A percentile compares a stretch with the other conserved stretches of the same genome.
These are phyloP conservation scores for Drosophila watanabei DNA, from an alignment of 1,140 invertebrate species.

Conservation along the genomic window DNA sequence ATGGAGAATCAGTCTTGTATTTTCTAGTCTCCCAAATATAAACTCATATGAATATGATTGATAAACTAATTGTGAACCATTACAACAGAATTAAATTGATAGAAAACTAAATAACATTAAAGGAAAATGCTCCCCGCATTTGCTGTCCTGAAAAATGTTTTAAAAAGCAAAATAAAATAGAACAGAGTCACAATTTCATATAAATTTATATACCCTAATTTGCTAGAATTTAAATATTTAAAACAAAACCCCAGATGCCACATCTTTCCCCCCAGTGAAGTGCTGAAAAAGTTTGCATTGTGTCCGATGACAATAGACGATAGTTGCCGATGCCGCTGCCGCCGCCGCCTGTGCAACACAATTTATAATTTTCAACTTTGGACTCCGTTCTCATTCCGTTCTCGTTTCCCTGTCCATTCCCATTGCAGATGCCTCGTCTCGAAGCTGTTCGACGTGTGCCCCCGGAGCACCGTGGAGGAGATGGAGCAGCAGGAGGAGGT, in stretches of 20 bases:
- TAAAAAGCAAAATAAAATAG: background rate
- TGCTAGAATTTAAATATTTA: background rate
- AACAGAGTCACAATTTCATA: background rate
- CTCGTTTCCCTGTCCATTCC: slow-evolving; percentile 1
- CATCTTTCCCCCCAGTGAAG: slow-evolving; percentile 2
- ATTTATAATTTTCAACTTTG: slow-evolving; percentile 51
- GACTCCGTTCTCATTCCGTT: slow-evolving; percentile 10
- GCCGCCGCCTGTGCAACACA: slow-evolving; percentile 34
- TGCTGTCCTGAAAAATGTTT: background rate
- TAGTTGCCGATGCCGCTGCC: slow-evolving; percentile 12
- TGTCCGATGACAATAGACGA: slow-evolving; percentile 34
- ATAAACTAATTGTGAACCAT: too few relatives aligned
- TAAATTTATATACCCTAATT: too few relatives aligned
- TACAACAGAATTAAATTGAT: too few relatives aligned
- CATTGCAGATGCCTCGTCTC: slow-evolving; percentile 92
- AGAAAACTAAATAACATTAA: too few relatives aligned
- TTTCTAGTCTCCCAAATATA: too few relatives aligned
- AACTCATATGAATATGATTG: too few relatives aligned
- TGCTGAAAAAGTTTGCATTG: slow-evolving; percentile 16
- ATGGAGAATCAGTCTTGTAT: too few relatives aligned
- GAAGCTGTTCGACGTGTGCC: slow-evolving; percentile 97
- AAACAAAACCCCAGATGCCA: too few relatives aligned
- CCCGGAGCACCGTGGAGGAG: slow-evolving; percentile 94
- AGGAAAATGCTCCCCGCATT: too few relatives aligned
- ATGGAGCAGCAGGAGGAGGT: slow-evolving; percentile 97